Base-by-base conservation (phyloP, 2,113 vertebrate species). In the Heterocephalus glaber region DNA sequence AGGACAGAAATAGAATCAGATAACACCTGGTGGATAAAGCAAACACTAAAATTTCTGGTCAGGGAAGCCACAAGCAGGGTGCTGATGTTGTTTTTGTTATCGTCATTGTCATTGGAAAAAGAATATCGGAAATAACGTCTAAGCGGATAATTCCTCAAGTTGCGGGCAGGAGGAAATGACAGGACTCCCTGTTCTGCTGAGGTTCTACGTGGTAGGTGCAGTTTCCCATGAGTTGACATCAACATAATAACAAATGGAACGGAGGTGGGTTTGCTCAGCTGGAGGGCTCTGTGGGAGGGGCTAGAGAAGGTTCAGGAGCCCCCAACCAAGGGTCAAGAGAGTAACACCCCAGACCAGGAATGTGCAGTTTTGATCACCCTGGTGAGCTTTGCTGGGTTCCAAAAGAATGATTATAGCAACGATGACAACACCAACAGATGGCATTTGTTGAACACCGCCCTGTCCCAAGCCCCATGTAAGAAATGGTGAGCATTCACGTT, bases 401-500 rank as follows among this genome's bases (percentile, higher is more conserved):
- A 1, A 33, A 89, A 65, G 76, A 70, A 86, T 22, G 9, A n/a
- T 19, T 28, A 14, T 7, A 22, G 19, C 0, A 0, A 38, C 0
- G 28, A 44, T 7, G n/a, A 2, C 30, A 38, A 24, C 58, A 35
- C 5, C 19, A 79, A 6, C 14, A 12, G 26, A 9, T 41, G 28
- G 26, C 7, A 1, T 33, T 33, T 2, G 49, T 63, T 1, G 38
- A 58, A 41, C 1, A 4, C 12, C 60, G 9, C 33, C 7, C 4
- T 0, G 3, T 10, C 8, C 9, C 22, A 24, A 35, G 19, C 10
- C 24, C 19, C 56, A 24, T 6, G 6, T 9, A 2, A 22, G 65
- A n/a, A 38, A 16, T 28, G 2, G 0, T 5, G 0, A 6, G 2
- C 0, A 26, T 33, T 49, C 66, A 68, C 3, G 0, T 4, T 14